phyloP scores from a whole-genome alignment of 2,797 vertebrate genomes.

The Lithobates sylvaticus region DNA sequence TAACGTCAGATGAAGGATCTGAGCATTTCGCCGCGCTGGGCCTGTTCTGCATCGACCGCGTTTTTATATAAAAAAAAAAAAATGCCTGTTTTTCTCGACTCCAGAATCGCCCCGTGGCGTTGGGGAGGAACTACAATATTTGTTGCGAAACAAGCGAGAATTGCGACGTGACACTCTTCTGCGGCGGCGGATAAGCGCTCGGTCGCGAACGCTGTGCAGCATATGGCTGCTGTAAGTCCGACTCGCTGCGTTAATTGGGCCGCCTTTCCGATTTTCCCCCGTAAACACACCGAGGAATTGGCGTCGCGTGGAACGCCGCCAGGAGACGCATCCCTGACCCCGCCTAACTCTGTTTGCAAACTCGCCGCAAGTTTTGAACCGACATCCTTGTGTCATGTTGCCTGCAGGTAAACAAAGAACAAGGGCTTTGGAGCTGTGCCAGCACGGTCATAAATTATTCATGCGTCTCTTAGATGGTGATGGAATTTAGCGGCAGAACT shows the following conservation, averaged over 20 bases:
- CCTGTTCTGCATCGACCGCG: not conserved
- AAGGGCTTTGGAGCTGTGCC: not conserved
- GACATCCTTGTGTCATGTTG: not conserved
- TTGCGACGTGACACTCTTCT: not conserved
- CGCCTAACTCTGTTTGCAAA: not conserved
- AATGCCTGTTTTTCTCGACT: not conserved
- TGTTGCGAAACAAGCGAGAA: not conserved
- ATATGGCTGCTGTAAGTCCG: not conserved
- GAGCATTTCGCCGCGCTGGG: not conserved
- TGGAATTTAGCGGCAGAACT: not conserved
- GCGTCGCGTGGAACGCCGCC: no score
- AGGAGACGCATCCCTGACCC: not conserved
- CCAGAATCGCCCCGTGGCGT: not conserved
- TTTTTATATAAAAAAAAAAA: no score
- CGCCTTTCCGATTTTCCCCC: not conserved
- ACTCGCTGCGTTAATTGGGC: constrained; percentile 14
- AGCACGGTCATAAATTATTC: constrained; percentile 23
- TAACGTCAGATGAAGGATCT: not conserved
- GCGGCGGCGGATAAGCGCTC: not conserved
- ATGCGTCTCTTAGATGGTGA: not conserved
- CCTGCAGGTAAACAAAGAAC: not conserved
- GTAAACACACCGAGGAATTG: not conserved
- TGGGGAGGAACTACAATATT: not conserved
- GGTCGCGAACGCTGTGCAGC: not conserved
- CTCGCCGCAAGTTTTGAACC: not conserved